phyloP scores from a whole-genome alignment of 2,113 vertebrate species.

The Struthidea cinerea region DNA sequence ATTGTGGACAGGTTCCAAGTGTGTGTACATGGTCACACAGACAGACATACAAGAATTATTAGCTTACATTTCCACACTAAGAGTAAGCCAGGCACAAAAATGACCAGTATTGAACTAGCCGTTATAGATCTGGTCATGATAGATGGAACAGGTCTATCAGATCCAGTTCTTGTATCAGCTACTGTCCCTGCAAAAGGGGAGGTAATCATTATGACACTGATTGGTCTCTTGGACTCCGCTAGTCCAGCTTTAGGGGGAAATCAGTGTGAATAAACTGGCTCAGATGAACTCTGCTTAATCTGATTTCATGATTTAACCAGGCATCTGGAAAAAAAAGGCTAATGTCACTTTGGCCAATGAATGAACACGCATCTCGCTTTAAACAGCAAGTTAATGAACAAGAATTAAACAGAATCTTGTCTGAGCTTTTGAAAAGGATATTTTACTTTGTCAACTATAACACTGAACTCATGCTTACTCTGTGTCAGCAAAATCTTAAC shows the following conservation, averaged over 20 bases:
- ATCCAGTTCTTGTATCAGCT: background rate
- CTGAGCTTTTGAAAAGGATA: background rate
- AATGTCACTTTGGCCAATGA: background rate
- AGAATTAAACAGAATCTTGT: background rate
- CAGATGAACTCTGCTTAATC: background rate
- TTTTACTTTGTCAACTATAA: background rate
- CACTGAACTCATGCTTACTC: background rate
- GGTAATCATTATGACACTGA: background rate
- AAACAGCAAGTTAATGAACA: background rate
- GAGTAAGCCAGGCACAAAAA: background rate
- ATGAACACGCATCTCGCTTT: background rate
- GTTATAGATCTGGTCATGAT: background rate
- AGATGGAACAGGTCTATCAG: background rate
- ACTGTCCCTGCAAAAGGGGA: background rate
- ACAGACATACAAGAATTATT: background rate
- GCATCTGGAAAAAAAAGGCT: background rate
- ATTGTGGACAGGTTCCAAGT: background rate
- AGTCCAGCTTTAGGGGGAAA: background rate
- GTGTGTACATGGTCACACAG: background rate
- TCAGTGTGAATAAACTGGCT: background rate
- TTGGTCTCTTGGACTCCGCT: background rate
- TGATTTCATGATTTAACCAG: background rate
- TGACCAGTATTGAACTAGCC: background rate
- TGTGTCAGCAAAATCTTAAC: background rate
- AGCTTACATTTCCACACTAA: background rate